phyloP scores from a whole-genome alignment of 1,140 invertebrate species.

The Apolygus lucorum region DNA sequence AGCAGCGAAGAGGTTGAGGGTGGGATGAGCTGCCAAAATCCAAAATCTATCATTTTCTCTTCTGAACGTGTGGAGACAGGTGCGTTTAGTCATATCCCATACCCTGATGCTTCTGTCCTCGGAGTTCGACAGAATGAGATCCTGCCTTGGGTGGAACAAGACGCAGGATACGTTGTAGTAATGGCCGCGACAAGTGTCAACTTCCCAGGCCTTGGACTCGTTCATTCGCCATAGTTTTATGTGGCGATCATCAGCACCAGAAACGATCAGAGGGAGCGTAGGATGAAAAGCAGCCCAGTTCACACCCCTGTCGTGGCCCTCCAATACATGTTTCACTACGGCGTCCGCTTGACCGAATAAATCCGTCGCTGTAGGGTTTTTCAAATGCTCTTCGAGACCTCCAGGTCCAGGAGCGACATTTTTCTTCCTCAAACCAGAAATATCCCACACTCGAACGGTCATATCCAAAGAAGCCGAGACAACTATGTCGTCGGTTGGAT shows the following conservation, averaged over 20 bases:
- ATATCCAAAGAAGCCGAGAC: constrained; percentile 97
- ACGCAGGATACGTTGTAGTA: constrained; percentile 99
- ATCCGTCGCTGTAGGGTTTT: constrained; percentile 82
- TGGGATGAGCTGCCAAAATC: constrained; percentile 82
- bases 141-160: constrained; percentile 93
- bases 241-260: constrained; percentile 94
- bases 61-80: constrained; percentile 91
- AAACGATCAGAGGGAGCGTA: constrained; percentile 87
- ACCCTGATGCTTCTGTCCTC: constrained; percentile 97
- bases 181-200: constrained; percentile 96
- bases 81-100: constrained; percentile 97
- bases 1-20: constrained; percentile 76
- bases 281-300: constrained; percentile 99
- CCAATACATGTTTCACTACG: constrained; percentile 94
- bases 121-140: constrained; percentile 93
- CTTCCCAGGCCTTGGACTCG: constrained; percentile 97
- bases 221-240: constrained; percentile 99
- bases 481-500: constrained; percentile 91
- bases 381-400: constrained; percentile 80
- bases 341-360: constrained; percentile 96
- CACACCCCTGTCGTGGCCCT: constrained; percentile 94
- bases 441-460: constrained; percentile 98
- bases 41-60: constrained; percentile 89
- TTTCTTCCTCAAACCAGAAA: constrained; percentile 91
- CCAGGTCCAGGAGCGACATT: constrained; percentile 91